Conservation (phyloP, 2,113 vertebrate species). For the Cyphomyrus plagiostoma region DNA sequence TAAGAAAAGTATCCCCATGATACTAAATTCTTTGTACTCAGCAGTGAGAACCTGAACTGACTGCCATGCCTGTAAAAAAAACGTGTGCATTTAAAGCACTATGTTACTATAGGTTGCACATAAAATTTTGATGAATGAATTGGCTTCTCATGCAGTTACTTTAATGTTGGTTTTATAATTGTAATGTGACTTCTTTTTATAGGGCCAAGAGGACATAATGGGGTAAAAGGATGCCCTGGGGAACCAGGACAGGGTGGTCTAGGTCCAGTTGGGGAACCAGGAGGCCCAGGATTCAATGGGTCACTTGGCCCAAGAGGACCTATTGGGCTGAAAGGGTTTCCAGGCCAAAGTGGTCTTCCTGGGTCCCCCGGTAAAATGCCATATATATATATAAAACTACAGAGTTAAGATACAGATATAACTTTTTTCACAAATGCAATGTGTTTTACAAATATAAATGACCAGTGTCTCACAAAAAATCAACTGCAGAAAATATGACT, state of each 20-base stretch:
- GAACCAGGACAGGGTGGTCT: constrained; percentile 5
- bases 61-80: background rate
- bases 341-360: constrained; percentile 9
- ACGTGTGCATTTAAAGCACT: background rate
- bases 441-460: background rate
- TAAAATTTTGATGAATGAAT: background rate
- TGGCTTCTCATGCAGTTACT: background rate
- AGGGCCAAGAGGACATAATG: constrained; percentile 10
- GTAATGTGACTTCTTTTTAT: background rate
- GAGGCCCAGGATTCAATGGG: constrained; percentile 7
- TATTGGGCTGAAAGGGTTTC: constrained; percentile 12
- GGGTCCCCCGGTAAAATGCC: background rate
- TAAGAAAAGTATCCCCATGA: background rate
- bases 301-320: background rate
- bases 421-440: background rate
- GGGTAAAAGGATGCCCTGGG: background rate
- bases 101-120: background rate
- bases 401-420: background rate
- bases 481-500: background rate
- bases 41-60: background rate
- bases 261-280: background rate
- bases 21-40: background rate
- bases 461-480: background rate
- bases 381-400: background rate
- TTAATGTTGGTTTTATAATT: background rate